Conservation (phyloP, 1,140 invertebrate species). For the Mamestra configurata region DNA sequence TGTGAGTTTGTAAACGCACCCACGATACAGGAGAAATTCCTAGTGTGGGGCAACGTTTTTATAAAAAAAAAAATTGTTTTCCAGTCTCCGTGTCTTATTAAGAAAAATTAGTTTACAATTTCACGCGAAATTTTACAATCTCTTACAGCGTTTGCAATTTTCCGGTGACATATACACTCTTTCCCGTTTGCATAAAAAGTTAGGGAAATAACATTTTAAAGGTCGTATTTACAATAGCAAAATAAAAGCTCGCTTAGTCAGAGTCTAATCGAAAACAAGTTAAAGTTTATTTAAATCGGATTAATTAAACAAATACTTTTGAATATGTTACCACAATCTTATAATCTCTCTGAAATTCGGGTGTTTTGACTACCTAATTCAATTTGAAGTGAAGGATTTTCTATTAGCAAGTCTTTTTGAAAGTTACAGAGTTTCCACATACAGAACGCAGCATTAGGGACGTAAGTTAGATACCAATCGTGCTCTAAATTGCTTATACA, state of each 20-base stretch:
- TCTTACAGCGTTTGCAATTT: too few species aligned
- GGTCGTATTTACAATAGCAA: constrained; percentile 8
- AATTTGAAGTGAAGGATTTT: not conserved
- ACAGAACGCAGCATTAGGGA: not conserved
- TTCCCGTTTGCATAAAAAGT: constrained; percentile 15
- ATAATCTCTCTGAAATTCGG: not conserved
- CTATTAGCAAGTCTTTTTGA: too few species aligned
- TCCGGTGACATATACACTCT: too few species aligned
- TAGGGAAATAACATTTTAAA: constrained; percentile 7
- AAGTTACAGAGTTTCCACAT: too few species aligned
- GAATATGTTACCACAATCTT: not conserved
- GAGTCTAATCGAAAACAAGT: constrained; percentile 8
- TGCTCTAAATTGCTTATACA: not conserved
- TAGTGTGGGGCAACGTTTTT: too few species aligned
- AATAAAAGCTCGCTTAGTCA: not conserved
- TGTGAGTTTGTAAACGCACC: too few species aligned
- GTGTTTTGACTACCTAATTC: not conserved
- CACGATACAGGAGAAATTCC: too few species aligned
- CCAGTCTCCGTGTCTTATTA: too few species aligned
- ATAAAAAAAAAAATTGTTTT: too few species aligned
- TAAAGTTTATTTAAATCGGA: not conserved
- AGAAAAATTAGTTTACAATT: too few species aligned
- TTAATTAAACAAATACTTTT: constrained; percentile 27
- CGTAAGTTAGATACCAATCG: not conserved
- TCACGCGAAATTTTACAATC: too few species aligned